phyloP scores from a whole-genome alignment of 2,797 vertebrate species.

The Lepidocolaptes lacrymiger region DNA sequence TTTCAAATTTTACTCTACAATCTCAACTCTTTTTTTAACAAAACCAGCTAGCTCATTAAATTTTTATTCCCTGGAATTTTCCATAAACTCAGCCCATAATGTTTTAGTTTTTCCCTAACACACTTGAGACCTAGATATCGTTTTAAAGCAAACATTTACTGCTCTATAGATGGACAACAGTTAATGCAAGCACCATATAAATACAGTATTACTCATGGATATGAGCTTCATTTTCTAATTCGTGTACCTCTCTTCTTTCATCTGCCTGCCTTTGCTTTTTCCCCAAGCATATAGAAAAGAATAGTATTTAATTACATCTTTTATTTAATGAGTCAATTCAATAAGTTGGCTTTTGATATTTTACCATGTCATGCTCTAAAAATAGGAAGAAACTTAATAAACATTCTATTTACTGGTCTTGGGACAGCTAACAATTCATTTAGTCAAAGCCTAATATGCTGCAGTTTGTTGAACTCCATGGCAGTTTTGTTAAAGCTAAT shows the following conservation, averaged over 20 bases:
- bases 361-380: background rate
- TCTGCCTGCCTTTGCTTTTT: background rate
- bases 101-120: background rate
- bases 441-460: background rate
- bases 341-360: background rate
- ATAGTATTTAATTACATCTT: background rate
- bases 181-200: background rate
- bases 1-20: background rate
- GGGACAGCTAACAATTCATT: background rate
- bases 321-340: background rate
- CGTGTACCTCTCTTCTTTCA: background rate
- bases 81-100: background rate
- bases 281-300: background rate
- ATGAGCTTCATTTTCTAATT: background rate
- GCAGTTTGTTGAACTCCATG: background rate
- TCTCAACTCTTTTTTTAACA: background rate
- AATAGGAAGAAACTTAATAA: background rate
- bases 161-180: background rate
- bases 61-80: background rate
- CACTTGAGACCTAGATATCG: background rate
- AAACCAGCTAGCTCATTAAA: background rate
- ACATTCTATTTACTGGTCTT: background rate
- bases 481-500: constrained; percentile 22
- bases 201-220: background rate
- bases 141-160: background rate